These are phyloP conservation scores for Adela reaumurella DNA, from an alignment of 2,888 invertebrate genomes.

Conservation along the genomic window DNA sequence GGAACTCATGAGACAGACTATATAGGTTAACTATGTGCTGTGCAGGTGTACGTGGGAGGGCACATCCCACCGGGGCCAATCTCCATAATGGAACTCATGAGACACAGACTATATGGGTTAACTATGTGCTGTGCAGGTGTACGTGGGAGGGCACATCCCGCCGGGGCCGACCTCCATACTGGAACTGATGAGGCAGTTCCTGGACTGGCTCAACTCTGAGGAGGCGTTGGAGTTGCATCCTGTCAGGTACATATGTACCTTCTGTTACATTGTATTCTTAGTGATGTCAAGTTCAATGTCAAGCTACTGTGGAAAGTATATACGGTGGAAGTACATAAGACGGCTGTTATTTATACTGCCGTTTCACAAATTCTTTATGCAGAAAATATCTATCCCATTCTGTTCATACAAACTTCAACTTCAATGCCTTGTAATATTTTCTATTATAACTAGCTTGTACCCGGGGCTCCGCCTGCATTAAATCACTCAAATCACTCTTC, in stretches of 20 bases:
- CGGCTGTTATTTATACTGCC: no score
- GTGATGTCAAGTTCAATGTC: no score
- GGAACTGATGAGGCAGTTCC: conserved; percentile 79
- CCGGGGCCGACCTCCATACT: conserved; percentile 82
- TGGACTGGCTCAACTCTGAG: conserved; percentile 91
- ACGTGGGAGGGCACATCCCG: conserved; percentile 92
- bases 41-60: conserved; percentile 95
- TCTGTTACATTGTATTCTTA: background rate
- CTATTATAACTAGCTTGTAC: background rate
- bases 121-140: conserved; percentile 59
- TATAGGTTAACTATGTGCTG: no score
- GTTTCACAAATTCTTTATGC: no score
- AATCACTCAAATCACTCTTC: no score
- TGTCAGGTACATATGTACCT: conserved; percentile 57
- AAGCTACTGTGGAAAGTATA: no score
- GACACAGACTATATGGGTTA: no score
- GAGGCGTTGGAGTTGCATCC: conserved; percentile 84
- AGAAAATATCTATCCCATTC: no score
- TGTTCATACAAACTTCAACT: background rate
- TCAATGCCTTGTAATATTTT: conserved; percentile 5
- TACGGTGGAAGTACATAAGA: no score
- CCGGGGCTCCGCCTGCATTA: no score
- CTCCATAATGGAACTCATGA: conserved; percentile 76
- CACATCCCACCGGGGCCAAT: conserved; percentile 88
- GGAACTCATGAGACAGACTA: no score